Base-by-base conservation (phyloP, 1,140 invertebrate genomes). In the Dermatophagoides farinae region DNA sequence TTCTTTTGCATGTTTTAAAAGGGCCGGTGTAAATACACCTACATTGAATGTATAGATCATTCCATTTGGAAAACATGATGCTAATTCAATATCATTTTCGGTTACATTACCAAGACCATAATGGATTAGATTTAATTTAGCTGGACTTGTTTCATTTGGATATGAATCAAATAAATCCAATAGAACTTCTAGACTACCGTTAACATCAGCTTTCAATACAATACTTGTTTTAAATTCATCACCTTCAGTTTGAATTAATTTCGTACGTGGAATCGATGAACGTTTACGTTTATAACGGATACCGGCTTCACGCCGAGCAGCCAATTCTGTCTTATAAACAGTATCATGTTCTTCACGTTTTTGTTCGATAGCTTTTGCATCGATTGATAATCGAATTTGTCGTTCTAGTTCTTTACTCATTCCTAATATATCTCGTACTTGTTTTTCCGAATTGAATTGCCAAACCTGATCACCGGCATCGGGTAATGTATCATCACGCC, bases 181-280 rank as follows among this genome's bases (percentile, higher is more conserved):
- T 64, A 98, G 87, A 0, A 93, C 91, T 74, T 97, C 91, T 10
- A 95, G 78, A 11, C 88, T 92, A 0, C 88, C 86, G 71, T 85
- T 81, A 2, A 91, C 86, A 72, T 93, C 88, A 37, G 74, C 73
- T 73, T 65, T 37, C 52, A 64, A 25, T 16, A 57, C 44, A 31
- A 65, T 22, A 43, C 50, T 47, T 43, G 63, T 37, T 47, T 62
- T 65, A 6, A 23, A 39, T 47, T 58, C 63, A 44, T 58, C 55
- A 22, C 39, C 54, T 18, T 63, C 61, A 18, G 54, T 40, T 31
- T n/a, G 31, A 23, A 62, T 50, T n/a, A 49, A 14, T 50, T 61
- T 62, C 25, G 20, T 14, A n/a, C 61, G 51, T 11, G 52, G 53
- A 20, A 12, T 41, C 47, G 10, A 23, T 25, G 39, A 18, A 12